Evolutionary conservation across 1,140 invertebrate species (phyloP), one percentile per base, ranked within the genome.

Genomic region (Zaprionus ghesquierei): DNA sequence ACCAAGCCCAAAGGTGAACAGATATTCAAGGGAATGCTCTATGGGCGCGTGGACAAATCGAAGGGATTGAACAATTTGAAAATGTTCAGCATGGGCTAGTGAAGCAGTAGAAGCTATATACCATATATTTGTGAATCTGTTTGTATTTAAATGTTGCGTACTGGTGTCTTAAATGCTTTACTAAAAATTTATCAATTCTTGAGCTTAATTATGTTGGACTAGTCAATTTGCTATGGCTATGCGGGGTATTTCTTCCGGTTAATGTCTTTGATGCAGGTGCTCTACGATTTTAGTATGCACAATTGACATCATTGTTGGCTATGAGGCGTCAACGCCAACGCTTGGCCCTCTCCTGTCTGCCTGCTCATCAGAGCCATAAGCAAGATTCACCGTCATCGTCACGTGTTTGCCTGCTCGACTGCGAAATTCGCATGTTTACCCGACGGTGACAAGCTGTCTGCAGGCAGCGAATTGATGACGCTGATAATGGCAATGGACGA

Each of bases 371-470:
- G 44, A 31, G 20, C 3, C 62, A 55, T 13, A 22, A 12, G 56
- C 38, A 59, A 60, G 46, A 50, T 44, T 69, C 75, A 62, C 50
- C 61, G 69, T 70, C 69, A 77, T 69, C 66, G 75, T 89, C 86
- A 89, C 86, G 86, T 90, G 86, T 89, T 79, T 89, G 84, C 79
- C 77, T 70, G 86, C 81, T 89, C 86, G 79, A 86, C 81, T 81
- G 86, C 86, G 79, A 89, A 89, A 89, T 86, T 89, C 81, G 69
- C 76, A 86, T 89, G 86, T 89, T 89, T 89, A 69, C 86, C 79
- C 78, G 76, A 86, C 81, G 86, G 86, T 89, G 86, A 89, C 86
- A 89, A 86, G 81, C 86, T 89, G 86, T 89, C 86, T 89, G 86
- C 81, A 89, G 73, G 78, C 81, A 69, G 78, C 81, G 68, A 89